phyloP scores from a whole-genome alignment of 53 echinoderm and acorn worm species.

The Crossaster papposus region DNA sequence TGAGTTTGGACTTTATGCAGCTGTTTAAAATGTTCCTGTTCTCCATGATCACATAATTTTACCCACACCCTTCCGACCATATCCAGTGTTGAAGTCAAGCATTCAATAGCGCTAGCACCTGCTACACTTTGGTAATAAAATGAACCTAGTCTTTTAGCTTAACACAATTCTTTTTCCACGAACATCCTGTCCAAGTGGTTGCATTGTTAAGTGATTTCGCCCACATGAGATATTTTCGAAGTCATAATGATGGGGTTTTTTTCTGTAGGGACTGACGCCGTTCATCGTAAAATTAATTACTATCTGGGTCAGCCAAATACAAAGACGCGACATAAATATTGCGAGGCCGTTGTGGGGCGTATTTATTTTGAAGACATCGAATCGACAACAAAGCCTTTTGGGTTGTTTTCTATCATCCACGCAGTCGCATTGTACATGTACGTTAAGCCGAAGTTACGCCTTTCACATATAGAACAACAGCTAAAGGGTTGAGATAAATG shows the following conservation, averaged over 20 bases:
- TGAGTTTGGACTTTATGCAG: too few relatives aligned
- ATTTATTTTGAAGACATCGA: not conserved
- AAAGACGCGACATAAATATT: not conserved
- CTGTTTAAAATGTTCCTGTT: too few relatives aligned
- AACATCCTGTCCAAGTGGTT: not conserved
- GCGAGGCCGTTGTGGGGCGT: not conserved
- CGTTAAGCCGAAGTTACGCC: too few relatives aligned
- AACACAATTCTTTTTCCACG: not conserved
- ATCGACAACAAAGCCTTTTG: not conserved
- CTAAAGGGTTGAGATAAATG: too few relatives aligned
- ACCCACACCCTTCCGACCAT: too few relatives aligned
- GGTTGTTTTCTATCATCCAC: too few relatives aligned
- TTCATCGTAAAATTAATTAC: not conserved
- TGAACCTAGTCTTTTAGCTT: not conserved
- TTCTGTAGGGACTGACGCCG: not conserved
- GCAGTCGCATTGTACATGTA: too few relatives aligned
- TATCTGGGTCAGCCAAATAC: not conserved
- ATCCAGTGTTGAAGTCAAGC: too few relatives aligned
- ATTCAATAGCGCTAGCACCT: too few relatives aligned
- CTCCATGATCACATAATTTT: too few relatives aligned
- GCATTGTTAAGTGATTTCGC: slow-evolving; percentile 1
- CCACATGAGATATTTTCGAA: not conserved
- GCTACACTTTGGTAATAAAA: too few relatives aligned
- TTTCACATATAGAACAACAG: too few relatives aligned
- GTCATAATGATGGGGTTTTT: not conserved